These are phyloP conservation scores for Mus pahari DNA, from an alignment of 2,113 vertebrate genomes.

Conservation along the genomic window DNA sequence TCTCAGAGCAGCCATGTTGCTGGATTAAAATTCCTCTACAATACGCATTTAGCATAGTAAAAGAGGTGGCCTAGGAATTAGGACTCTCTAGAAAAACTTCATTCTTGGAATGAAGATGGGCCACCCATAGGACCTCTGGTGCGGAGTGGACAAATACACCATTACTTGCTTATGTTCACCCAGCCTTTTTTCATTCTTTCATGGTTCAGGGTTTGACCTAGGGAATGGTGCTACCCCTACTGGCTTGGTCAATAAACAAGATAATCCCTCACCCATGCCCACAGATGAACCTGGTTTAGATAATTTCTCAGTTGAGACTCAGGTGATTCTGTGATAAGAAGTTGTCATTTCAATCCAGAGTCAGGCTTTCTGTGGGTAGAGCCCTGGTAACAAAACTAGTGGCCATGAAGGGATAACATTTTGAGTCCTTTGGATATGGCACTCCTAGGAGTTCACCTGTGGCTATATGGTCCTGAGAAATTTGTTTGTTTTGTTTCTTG, in stretches of 20 bases:
- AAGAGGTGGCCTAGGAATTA: neutral
- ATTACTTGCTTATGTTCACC: neutral
- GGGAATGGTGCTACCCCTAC: neutral
- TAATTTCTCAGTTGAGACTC: neutral
- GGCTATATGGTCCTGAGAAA: neutral
- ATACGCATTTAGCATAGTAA: neutral
- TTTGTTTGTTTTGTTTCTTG: neutral
- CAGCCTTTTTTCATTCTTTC: neutral
- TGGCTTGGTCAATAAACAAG: neutral
- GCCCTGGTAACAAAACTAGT: neutral
- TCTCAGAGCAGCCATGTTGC: too few species aligned
- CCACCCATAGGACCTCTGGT: neutral
- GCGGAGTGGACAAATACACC: neutral
- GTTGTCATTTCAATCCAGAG: neutral
- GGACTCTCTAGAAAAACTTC: neutral
- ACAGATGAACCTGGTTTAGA: neutral
- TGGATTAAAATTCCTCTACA: too few species aligned
- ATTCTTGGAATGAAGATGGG: neutral
- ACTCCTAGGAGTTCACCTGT: neutral
- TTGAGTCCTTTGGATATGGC: neutral
- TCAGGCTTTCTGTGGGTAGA: neutral
- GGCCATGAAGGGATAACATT: neutral
- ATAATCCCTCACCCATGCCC: neutral
- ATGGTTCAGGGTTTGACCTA: neutral
- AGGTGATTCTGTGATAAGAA: neutral